Conservation (phyloP, 2,888 invertebrate genomes). For the Trichogramma evanescens region DNA sequence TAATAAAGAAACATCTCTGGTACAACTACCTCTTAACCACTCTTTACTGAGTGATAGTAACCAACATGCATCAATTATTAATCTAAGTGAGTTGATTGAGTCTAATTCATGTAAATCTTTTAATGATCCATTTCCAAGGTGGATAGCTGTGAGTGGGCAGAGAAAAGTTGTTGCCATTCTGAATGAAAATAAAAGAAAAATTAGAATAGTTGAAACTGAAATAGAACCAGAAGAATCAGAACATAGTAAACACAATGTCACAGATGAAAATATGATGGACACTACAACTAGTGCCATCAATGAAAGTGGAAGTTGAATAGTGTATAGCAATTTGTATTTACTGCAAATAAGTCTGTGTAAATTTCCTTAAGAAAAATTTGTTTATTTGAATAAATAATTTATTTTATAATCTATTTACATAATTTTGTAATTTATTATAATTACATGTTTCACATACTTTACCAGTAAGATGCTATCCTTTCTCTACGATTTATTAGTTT, state of each 20-base stretch:
- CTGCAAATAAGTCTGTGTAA: too few relatives aligned
- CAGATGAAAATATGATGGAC: constrained; percentile 33
- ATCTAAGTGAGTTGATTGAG: constrained; percentile 34
- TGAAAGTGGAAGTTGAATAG: too few relatives aligned
- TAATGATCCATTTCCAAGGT: constrained; percentile 45
- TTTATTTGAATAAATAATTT: too few relatives aligned
- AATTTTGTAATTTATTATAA: too few relatives aligned
- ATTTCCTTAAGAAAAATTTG: too few relatives aligned
- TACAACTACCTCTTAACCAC: constrained; percentile 37
- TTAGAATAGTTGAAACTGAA: constrained; percentile 87
- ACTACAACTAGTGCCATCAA: constrained; percentile 24
- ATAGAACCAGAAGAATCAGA: constrained; percentile 83
- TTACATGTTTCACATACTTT: too few relatives aligned
- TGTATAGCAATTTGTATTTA: too few relatives aligned
- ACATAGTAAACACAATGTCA: constrained; percentile 40
- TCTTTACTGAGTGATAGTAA: constrained; percentile 24
- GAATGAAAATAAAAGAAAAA: constrained; percentile 70
- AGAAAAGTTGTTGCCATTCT: constrained; percentile 78
- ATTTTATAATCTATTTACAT: too few relatives aligned
- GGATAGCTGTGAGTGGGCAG: constrained; percentile 78
- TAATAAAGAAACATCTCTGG: constrained; percentile 34
- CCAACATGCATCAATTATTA: constrained; percentile 22
- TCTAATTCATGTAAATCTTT: constrained; percentile 36
- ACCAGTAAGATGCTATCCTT: too few relatives aligned
- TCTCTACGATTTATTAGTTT: too few relatives aligned